Percentiles rank a stretch among this genome's conserved stretches.
phyloP scores from a whole-genome alignment of 2,797 vertebrate species.

The Spondyliosoma cantharus region DNA sequence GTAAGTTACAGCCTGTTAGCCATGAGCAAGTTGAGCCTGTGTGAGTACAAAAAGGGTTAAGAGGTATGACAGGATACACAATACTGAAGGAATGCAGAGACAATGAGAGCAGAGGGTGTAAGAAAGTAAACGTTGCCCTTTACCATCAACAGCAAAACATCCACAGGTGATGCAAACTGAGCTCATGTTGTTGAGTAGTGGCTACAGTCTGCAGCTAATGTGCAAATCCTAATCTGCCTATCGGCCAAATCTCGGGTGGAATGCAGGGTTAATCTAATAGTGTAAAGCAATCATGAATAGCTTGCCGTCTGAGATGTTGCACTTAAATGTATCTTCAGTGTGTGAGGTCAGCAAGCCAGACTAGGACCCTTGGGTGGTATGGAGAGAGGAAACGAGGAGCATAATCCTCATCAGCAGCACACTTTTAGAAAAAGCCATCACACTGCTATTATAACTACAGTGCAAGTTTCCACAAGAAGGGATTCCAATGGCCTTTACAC shows the following conservation, averaged over 20 bases:
- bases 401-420: conserved; percentile 47
- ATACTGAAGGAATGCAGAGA: conserved; percentile 55
- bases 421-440: conserved; percentile 42
- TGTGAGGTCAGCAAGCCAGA: conserved; percentile 17
- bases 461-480: conserved; percentile 73
- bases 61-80: conserved; percentile 53
- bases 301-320: not conserved
- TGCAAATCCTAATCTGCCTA: conserved; percentile 42
- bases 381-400: conserved; percentile 12
- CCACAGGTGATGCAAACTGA: conserved; percentile 17
- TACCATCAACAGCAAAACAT: conserved; percentile 32
- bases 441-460: conserved; percentile 56
- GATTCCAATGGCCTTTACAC: conserved; percentile 64
- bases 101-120: conserved; percentile 38
- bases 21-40: conserved; percentile 68
- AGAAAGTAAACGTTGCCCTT: conserved; percentile 21
- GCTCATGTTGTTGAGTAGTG: conserved; percentile 17
- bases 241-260: conserved; percentile 40
- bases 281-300: conserved; percentile 20
- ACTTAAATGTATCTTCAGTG: conserved; percentile 3
- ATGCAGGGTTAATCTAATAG: conserved; percentile 25
- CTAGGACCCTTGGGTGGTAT: conserved; percentile 9
- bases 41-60: conserved; percentile 67
- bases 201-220: conserved; percentile 2
- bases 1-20: conserved; percentile 75